A percentile compares a stretch with the other conserved stretches of the same genome.
Conservation (phyloP, 2,888 invertebrate genomes). For the Electrophaes corylata region DNA sequence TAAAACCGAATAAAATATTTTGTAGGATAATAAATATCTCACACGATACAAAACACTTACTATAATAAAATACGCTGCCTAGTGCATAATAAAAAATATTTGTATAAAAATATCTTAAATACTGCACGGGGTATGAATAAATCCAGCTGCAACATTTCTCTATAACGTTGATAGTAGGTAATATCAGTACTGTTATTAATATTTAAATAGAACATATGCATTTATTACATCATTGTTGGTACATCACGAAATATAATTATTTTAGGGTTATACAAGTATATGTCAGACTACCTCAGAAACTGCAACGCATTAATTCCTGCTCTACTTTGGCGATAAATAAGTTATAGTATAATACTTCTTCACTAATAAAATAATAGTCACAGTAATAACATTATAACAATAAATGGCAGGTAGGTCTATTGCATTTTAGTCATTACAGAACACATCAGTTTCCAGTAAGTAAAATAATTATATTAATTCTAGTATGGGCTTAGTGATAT, state of each 20-base stretch:
- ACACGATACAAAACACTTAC: slow-evolving; percentile 30
- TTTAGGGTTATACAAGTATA: slow-evolving; percentile 7
- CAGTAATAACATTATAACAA: slow-evolving; percentile 48
- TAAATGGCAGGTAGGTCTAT: slow-evolving; percentile 68
- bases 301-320: slow-evolving; percentile 14
- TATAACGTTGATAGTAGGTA: slow-evolving; percentile 21
- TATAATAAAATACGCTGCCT: slow-evolving; percentile 33
- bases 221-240: slow-evolving; percentile 26
- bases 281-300: slow-evolving; percentile 6
- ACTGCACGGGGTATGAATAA: slow-evolving; percentile 33
- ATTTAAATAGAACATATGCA: slow-evolving; percentile 26
- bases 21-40: slow-evolving; percentile 11
- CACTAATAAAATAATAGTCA: slow-evolving; percentile 31
- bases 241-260: slow-evolving; percentile 28
- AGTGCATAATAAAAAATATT: slow-evolving; percentile 30
- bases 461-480: slow-evolving; percentile 33
- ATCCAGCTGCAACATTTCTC: slow-evolving; percentile 30
- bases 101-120: slow-evolving; percentile 39
- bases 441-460: slow-evolving; percentile 62
- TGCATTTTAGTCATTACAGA: slow-evolving; percentile 71
- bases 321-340: slow-evolving; percentile 28
- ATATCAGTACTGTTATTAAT: slow-evolving; percentile 24
- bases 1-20: not conserved
- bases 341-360: slow-evolving; percentile 31
- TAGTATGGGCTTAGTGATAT: slow-evolving; percentile 22